Base-by-base conservation (phyloP, 2,888 invertebrate species). In the Tenthredo mesomela region DNA sequence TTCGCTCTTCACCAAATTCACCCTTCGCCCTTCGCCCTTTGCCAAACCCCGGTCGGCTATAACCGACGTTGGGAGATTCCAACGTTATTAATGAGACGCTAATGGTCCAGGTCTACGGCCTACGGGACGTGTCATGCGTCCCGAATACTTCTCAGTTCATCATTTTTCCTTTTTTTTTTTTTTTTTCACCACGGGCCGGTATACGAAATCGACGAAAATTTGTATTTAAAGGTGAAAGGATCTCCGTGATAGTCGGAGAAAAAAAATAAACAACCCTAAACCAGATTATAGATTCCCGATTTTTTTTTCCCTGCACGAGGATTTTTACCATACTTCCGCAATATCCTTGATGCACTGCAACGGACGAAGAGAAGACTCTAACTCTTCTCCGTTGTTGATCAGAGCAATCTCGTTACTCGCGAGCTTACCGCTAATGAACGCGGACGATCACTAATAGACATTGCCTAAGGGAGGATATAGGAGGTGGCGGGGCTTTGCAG, bases 11-110 rank as follows among this genome's bases (percentile, higher is more conserved):
- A 43, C 80, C 61, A 47, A 18, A 54, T 82, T 65, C 65, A 7
- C 65, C 82, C 82, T 73, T 73, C 77, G 70, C 65, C 84, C 85
- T 85, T 84, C 84, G 70, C 85, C 84, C 80, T 84, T 78, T 70
- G 65, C 67, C 84, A 73, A 75, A 65, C 58, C 80, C 77, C 84
- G 75, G 84, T 12, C 12, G 15, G 70, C 54, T 33, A 50, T 33
- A 18, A 18, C 77, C 54, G n/a, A n/a, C 77, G 50, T 77, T 58
- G n/a, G 33, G 80, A 86, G 83, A 73, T 87, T 87, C 85, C 86
- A 88, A 87, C 89, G 89, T 91, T 90, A 91, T 91, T 91, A 91
- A 91, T 88, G 90, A 91, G 89, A 87, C 88, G 87, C 88, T 89
- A 89, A 90, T 89, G 87, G 89, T 82, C 70, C 82, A n/a, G 82